Evolutionary conservation across 2,888 invertebrate genomes (phyloP).

Genomic region (Cordilura impudica): DNA sequence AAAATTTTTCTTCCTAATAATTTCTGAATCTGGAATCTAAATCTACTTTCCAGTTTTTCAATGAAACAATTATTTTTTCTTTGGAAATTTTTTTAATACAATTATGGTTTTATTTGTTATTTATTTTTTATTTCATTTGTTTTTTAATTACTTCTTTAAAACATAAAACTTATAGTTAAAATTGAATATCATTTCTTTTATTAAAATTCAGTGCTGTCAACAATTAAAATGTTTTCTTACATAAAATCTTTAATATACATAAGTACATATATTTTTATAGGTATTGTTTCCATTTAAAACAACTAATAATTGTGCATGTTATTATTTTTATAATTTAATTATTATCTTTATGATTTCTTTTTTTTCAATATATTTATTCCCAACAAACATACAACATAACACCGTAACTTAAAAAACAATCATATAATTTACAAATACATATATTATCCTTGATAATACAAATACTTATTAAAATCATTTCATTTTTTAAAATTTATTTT

Average conservation of each 20-base stretch:
- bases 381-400: slow-evolving; percentile 39
- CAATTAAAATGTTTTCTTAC: slow-evolving; percentile 64
- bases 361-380: not conserved
- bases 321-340: slow-evolving; percentile 9
- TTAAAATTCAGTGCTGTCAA: slow-evolving; percentile 62
- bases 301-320: slow-evolving; percentile 42
- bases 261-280: slow-evolving; percentile 52
- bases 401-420: slow-evolving; percentile 56
- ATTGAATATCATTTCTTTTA: slow-evolving; percentile 54
- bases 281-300: slow-evolving; percentile 23
- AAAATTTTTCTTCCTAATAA: no score
- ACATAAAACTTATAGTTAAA: slow-evolving; percentile 59
- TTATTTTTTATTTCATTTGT: slow-evolving; percentile 36
- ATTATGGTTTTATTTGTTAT: slow-evolving; percentile 46
- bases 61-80: no score
- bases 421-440: slow-evolving; percentile 40
- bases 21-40: no score
- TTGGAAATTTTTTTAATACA: slow-evolving; percentile 43
- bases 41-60: no score
- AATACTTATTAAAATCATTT: not conserved
- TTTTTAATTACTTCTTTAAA: slow-evolving; percentile 41
- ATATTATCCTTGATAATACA: slow-evolving; percentile 6
- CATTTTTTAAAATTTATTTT: no score
- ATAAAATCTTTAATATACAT: slow-evolving; percentile 49
- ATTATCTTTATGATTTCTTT: not conserved